Percentiles rank a stretch among this genome's conserved stretches.
Evolutionary conservation across 92 coral and sea anemone species (phyloP).

Genomic region (Siderastrea radians): DNA sequence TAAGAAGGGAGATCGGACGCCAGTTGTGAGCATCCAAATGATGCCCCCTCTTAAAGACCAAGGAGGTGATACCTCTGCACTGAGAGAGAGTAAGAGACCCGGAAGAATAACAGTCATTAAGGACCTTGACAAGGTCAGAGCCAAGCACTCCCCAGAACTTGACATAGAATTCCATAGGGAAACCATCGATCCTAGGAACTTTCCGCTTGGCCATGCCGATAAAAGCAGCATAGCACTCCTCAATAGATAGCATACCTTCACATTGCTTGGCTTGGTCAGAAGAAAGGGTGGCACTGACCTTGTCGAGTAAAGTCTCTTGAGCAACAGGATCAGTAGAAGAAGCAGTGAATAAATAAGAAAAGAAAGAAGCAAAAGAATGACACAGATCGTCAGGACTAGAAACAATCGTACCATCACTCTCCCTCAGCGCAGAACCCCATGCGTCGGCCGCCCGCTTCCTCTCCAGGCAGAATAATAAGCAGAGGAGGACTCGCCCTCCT

Average conservation of each 20-base stretch:
- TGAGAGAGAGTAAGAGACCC: background rate
- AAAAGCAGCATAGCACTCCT: conserved; percentile 23
- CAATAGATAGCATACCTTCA: conserved; percentile 32
- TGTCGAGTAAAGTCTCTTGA: background rate
- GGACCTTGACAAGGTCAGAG: background rate
- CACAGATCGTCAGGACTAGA: background rate
- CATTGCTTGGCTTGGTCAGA: conserved; percentile 1
- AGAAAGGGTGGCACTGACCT: background rate
- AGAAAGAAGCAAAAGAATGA: background rate
- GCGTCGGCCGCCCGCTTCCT: background rate
- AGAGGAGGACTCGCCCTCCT: conserved; percentile 52
- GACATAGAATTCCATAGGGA: conserved; percentile 6
- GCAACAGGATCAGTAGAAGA: background rate
- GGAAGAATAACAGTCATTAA: background rate
- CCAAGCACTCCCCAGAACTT: background rate
- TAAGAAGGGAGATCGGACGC: background rate
- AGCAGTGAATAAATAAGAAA: conserved; percentile 2
- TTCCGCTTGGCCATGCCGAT: background rate
- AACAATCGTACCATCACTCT: background rate
- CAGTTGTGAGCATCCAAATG: background rate
- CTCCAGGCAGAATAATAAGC: conserved; percentile 15
- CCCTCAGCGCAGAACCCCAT: background rate
- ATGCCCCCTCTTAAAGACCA: background rate
- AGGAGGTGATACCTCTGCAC: background rate
- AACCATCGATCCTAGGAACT: background rate